A percentile compares a stretch with the other conserved stretches of the same genome.
Conservation (phyloP, 2,888 invertebrate species). For the Hirtodrosophila alboralis region DNA sequence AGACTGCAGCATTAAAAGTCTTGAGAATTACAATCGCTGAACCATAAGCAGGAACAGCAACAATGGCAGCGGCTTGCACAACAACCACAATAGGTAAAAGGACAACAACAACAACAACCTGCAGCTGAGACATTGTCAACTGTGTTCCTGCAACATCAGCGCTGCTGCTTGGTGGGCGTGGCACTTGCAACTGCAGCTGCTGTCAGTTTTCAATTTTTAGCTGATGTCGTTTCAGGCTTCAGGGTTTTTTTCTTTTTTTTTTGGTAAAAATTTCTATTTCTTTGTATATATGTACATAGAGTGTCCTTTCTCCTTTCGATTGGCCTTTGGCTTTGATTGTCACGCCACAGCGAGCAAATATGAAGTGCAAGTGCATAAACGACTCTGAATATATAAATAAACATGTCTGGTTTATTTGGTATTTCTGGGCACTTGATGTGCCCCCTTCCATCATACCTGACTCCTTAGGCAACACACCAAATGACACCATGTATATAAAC, state of each 20-base stretch:
- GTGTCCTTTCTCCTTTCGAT: too few relatives aligned
- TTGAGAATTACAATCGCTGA: conserved; percentile 59
- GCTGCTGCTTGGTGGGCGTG: conserved; percentile 17
- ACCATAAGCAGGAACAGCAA: conserved; percentile 47
- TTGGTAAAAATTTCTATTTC: background rate
- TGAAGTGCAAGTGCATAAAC: conserved; percentile 50
- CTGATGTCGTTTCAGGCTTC: background rate
- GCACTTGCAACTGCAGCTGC: conserved; percentile 26
- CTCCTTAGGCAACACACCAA: conserved; percentile 21
- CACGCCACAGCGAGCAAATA: conserved; percentile 50
- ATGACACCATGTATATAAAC: conserved; percentile 31
- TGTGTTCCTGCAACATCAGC: conserved; percentile 15
- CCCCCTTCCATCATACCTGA: background rate
- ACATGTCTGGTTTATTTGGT: conserved; percentile 31
- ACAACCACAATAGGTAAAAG: conserved; percentile 11
- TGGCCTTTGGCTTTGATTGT: conserved; percentile 42
- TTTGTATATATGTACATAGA: background rate
- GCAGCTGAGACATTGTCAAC: conserved; percentile 45
- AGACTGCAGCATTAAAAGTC: conserved; percentile 50
- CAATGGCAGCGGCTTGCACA: conserved; percentile 22
- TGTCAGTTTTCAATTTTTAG: conserved; percentile 8
- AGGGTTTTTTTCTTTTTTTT: too few relatives aligned
- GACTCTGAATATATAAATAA: conserved; percentile 29
- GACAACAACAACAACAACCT: conserved; percentile 4
- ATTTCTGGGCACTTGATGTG: conserved; percentile 19